A percentile compares a stretch with the other conserved stretches of the same genome.
Conservation (phyloP, 2,113 vertebrate genomes). For the Amphilophus citrinellus region DNA sequence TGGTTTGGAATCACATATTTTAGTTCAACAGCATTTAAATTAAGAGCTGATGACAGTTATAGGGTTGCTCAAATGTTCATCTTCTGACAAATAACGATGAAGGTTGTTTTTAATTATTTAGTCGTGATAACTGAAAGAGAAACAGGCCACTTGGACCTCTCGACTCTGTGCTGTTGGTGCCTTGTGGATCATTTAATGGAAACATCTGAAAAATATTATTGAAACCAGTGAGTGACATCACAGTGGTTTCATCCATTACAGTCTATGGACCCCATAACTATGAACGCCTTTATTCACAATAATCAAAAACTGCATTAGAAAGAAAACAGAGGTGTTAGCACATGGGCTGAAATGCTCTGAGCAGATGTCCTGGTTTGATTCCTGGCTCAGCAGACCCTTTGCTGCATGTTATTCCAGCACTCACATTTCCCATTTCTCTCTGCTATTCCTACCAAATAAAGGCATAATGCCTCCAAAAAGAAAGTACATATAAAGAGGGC, state of each 20-base stretch:
- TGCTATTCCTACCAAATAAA: not conserved
- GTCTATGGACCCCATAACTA: not conserved
- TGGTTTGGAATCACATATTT: too few relatives aligned
- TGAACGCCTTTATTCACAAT: not conserved
- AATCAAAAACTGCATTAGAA: not conserved
- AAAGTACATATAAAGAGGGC: not conserved
- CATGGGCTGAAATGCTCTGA: not conserved
- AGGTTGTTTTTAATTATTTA: not conserved
- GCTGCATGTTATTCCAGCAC: not conserved
- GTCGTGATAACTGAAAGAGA: not conserved
- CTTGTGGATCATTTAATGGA: too few relatives aligned
- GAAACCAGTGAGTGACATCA: too few relatives aligned
- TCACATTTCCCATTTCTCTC: not conserved
- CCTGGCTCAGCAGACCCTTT: not conserved
- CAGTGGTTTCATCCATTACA: not conserved
- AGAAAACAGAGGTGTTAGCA: not conserved
- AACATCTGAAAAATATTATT: too few relatives aligned
- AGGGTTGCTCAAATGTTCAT: too few relatives aligned
- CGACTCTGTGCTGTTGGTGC: too few relatives aligned
- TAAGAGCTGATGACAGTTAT: too few relatives aligned
- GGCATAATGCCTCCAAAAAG: not conserved
- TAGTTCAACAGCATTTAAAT: too few relatives aligned
- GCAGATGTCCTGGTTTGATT: not conserved
- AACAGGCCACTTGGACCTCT: not conserved
- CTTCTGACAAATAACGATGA: too few relatives aligned